Percentiles rank a stretch among this genome's conserved stretches.
These are phyloP conservation scores for Tetragonisca angustula DNA, from an alignment of 2,888 invertebrate species.

Conservation along the genomic window DNA sequence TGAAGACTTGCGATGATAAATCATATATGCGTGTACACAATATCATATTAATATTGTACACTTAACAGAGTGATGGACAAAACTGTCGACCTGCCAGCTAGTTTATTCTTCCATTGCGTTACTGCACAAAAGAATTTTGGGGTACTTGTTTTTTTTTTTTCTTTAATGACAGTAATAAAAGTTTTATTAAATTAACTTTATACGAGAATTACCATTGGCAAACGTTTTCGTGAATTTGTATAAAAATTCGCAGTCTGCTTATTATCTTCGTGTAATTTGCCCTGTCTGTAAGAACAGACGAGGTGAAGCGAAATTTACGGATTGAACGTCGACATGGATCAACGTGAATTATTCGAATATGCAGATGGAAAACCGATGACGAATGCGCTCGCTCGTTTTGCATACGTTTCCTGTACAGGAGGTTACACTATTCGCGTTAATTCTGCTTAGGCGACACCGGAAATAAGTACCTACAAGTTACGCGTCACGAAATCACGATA, in stretches of 20 bases:
- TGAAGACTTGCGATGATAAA: neutral
- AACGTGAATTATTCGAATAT: too few relatives aligned
- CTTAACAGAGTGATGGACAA: neutral
- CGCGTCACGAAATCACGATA: slow-evolving; percentile 20
- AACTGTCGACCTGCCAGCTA: too few relatives aligned
- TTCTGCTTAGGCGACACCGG: slow-evolving; percentile 21
- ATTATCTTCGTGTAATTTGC: neutral
- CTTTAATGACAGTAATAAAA: too few relatives aligned
- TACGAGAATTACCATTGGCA: too few relatives aligned
- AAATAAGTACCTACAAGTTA: slow-evolving; percentile 4
- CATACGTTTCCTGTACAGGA: neutral
- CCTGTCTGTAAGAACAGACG: neutral
- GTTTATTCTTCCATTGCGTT: too few relatives aligned
- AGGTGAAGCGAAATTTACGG: neutral
- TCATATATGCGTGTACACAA: neutral
- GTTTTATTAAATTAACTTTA: too few relatives aligned
- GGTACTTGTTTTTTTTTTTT: too few relatives aligned
- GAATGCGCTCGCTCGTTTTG: neutral
- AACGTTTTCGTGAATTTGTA: neutral
- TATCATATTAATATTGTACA: too few relatives aligned
- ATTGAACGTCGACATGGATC: neutral
- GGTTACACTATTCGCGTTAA: neutral
- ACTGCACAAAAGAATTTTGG: too few relatives aligned
- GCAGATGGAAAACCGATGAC: neutral
- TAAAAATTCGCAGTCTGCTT: neutral